Percentiles rank a stretch among this genome's conserved stretches.
phyloP scores from a whole-genome alignment of 2,888 invertebrate species.

The Steinernema hermaphroditum region DNA sequence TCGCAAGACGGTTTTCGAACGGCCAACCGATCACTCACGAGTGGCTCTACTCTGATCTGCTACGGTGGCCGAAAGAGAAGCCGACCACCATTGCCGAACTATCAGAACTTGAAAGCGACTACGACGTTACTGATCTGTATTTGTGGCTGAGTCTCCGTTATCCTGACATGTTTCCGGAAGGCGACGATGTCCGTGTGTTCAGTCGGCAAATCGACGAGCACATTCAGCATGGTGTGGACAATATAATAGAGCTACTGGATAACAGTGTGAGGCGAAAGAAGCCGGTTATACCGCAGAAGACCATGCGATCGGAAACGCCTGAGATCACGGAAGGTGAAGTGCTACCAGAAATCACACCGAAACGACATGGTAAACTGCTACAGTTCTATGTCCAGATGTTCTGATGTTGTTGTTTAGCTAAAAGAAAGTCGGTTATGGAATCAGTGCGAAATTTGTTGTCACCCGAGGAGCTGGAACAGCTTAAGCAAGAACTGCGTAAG shows the following conservation, averaged over 20 bases:
- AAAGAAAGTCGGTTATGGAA: constrained; percentile 45
- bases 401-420: background rate
- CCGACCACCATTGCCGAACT: constrained; percentile 62
- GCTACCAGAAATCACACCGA: no score
- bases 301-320: no score
- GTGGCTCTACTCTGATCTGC: constrained; percentile 78
- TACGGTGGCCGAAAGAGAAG: constrained; percentile 82
- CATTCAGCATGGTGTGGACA: constrained; percentile 52
- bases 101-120: constrained; percentile 82
- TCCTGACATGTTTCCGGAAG: constrained; percentile 51
- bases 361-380: no score
- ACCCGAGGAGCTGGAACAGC: constrained; percentile 42
- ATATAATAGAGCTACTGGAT: constrained; percentile 33
- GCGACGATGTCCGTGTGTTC: constrained; percentile 42
- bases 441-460: constrained; percentile 42
- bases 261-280: background rate
- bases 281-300: background rate
- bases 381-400: no score
- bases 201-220: constrained; percentile 48
- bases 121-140: constrained; percentile 84
- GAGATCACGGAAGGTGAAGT: no score
- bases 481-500: constrained; percentile 43
- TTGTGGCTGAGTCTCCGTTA: constrained; percentile 83
- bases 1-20: constrained; percentile 68
- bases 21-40: constrained; percentile 81